A percentile compares a stretch with the other conserved stretches of the same genome.
Evolutionary conservation across 2,113 vertebrate species (phyloP).

Genomic region (Pardalotus punctatus): DNA sequence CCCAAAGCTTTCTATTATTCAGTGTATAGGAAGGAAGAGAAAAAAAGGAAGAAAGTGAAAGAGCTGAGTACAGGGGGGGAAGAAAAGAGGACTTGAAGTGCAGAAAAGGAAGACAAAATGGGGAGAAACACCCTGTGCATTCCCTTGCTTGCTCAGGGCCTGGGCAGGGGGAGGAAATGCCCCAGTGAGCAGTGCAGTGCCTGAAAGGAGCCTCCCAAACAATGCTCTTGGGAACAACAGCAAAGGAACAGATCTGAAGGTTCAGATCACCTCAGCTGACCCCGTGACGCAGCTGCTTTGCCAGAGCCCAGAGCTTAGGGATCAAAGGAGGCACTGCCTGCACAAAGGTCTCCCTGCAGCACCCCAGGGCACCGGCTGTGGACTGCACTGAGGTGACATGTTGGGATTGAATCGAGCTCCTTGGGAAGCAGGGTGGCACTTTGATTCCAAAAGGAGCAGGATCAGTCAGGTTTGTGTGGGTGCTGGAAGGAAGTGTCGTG

Average conservation of each 20-base stretch:
- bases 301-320: not conserved
- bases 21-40: not conserved
- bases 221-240: not conserved
- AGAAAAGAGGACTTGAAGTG: not conserved
- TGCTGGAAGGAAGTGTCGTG: not conserved
- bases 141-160: not conserved
- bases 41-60: not conserved
- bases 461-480: not conserved
- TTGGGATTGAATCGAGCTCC: not conserved
- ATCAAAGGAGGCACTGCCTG: not conserved
- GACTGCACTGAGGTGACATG: not conserved
- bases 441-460: not conserved
- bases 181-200: not conserved
- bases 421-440: not conserved
- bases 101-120: not conserved
- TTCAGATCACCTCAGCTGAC: not conserved
- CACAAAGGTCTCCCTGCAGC: not conserved
- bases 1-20: not conserved
- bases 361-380: not conserved
- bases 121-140: not conserved
- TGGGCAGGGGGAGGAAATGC: not conserved
- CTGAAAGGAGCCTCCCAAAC: not conserved
- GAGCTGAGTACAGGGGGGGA: too few relatives aligned
- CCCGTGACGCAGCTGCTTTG: not conserved
- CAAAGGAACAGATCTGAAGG: not conserved